Percentiles rank a stretch among this genome's conserved stretches.
phyloP scores from a whole-genome alignment of 1,140 invertebrate genomes.

The Ganaspis sp. region DNA sequence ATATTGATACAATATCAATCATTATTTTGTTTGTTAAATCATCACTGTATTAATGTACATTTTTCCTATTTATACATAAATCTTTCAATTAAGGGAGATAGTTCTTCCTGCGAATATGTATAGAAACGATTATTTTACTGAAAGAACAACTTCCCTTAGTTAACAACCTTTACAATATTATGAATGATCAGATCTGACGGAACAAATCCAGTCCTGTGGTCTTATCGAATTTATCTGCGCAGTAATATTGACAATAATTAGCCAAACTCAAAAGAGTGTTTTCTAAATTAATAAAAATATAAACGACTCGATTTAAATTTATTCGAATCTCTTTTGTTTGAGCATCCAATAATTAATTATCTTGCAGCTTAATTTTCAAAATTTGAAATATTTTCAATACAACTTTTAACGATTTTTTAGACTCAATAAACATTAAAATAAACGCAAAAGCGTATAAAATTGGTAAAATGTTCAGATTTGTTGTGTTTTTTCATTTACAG shows the following conservation, averaged over 20 bases:
- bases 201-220: slow-evolving; percentile 45
- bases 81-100: slow-evolving; percentile 64
- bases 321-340: slow-evolving; percentile 17
- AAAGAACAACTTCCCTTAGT: slow-evolving; percentile 62
- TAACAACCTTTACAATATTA: slow-evolving; percentile 68
- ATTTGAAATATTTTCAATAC: neutral
- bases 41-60: slow-evolving; percentile 70
- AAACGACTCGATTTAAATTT: neutral
- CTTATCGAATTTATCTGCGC: slow-evolving; percentile 1
- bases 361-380: neutral
- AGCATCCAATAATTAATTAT: neutral
- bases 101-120: slow-evolving; percentile 50
- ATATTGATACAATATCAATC: slow-evolving; percentile 72
- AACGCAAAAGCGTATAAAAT: neutral
- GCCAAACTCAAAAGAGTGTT: neutral
- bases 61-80: slow-evolving; percentile 70
- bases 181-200: slow-evolving; percentile 54
- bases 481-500: no score
- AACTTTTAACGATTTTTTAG: neutral
- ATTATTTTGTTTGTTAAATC: slow-evolving; percentile 64
- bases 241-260: slow-evolving; percentile 3
- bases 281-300: neutral
- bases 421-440: neutral
- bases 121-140: slow-evolving; percentile 22
- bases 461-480: neutral